Base-by-base conservation (phyloP, 1,140 invertebrate species). In the Phthorimaea operculella region DNA sequence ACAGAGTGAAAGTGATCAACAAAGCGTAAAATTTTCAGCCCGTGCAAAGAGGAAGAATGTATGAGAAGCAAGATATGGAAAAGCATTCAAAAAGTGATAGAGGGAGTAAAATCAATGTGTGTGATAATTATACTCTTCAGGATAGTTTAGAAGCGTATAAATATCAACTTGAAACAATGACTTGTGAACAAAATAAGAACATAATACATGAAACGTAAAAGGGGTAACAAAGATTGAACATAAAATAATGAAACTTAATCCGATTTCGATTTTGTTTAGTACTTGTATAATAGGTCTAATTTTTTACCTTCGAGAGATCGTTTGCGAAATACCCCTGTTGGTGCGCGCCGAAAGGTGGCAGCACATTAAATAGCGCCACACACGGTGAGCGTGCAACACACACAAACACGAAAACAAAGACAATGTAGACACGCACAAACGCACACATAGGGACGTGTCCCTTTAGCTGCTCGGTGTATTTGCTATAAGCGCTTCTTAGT, bases 251-350 rank as follows among this genome's bases (percentile, higher is more conserved):
- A 62, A 81, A 77, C 68, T 75, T 68, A 81, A 79, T 74, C 74
- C 70, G 72, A 79, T 70, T 73, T 78, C 64, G 68, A 66, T 72
- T 71, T 70, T 72, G 70, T 74, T 75, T 74, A 69, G 58, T 72
- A 74, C 70, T 79, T 75, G 69, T 71, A 77, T 74, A 79, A 64
- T 80, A 77, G 71, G 74, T 79, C 70, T 83, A 83, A 66, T 76
- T 72, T 79, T 84, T 91, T 91, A 93, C 92, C 92, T 93, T 93
- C 93, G 90, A 93, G 92, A 89, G 92, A 94, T 92, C 92, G 92
- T 93, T 94, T 94, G 92, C 92, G 92, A 93, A 93, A 94, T 90
- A 93, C 92, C 89, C 92, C 92, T 94, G 83, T 77, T 79, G 81
- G 76, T 80, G 83, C 74, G 74, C 79, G 82, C 72, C 75, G 79